A percentile compares a stretch with the other conserved stretches of the same genome.
Evolutionary conservation across 64 coral and sea anemone genomes (phyloP).

Genomic region (Pachyseris speciosa): DNA sequence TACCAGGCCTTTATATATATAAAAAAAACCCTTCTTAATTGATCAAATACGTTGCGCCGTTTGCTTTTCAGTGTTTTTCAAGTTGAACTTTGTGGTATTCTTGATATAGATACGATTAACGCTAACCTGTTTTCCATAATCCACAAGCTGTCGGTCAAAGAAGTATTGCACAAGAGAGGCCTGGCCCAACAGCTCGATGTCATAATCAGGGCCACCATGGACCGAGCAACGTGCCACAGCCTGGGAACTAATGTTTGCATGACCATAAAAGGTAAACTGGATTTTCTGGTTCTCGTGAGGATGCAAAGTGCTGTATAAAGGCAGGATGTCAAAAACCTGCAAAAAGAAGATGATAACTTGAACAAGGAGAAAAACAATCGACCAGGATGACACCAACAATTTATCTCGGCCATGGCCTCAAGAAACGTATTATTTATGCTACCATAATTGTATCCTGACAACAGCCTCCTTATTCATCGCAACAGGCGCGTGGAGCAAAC

Average conservation of each 20-base stretch:
- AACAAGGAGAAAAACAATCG: neutral
- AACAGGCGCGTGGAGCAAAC: too few species aligned
- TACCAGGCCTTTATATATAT: too few species aligned
- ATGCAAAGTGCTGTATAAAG: constrained; percentile 94
- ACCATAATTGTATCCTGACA: too few species aligned
- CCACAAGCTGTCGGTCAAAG: constrained; percentile 81
- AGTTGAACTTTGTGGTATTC: too few species aligned
- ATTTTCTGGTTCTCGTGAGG: constrained; percentile 91
- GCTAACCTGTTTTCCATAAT: constrained; percentile 95
- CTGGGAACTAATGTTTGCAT: constrained; percentile 82
- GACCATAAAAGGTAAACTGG: constrained; percentile 98
- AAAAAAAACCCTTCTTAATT: too few species aligned
- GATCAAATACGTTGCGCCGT: too few species aligned
- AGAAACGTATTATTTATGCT: too few species aligned
- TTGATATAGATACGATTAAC: too few species aligned
- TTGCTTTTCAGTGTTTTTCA: too few species aligned
- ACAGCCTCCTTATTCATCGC: too few species aligned
- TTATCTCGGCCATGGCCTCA: too few species aligned
- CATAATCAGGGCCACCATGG: constrained; percentile 93
- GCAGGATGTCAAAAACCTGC: constrained; percentile 97
- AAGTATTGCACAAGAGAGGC: constrained; percentile 96
- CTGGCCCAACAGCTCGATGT: constrained; percentile 78
- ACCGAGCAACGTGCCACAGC: constrained; percentile 93
- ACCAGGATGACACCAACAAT: neutral
- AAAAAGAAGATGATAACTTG: neutral